Conservation (phyloP, 2,113 vertebrate species). For the Poeciliopsis retropinna region DNA sequence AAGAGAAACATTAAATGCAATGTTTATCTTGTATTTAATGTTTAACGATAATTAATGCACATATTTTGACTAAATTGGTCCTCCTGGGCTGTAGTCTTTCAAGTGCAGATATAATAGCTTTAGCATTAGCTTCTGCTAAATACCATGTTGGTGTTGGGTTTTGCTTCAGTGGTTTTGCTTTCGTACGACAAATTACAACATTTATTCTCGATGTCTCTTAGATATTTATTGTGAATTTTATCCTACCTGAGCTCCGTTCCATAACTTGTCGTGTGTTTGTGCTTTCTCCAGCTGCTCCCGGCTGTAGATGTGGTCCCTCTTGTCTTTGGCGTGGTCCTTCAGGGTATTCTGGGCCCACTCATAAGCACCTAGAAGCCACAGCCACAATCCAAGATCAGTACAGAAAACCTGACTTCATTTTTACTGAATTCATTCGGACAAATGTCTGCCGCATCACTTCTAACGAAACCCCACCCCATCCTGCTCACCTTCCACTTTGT, state of each 20-base stretch:
- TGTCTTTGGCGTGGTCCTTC: slow-evolving; percentile 82
- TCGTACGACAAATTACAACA: no score
- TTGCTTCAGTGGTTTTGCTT: no score
- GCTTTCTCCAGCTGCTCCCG: slow-evolving; percentile 83
- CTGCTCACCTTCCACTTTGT: slow-evolving; percentile 83
- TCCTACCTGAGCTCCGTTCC: slow-evolving; percentile 88
- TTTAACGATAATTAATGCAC: no score
- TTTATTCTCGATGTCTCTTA: neutral
- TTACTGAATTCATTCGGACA: neutral
- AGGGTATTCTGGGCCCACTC: slow-evolving; percentile 87
- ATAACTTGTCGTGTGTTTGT: slow-evolving; percentile 84
- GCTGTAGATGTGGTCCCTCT: slow-evolving; percentile 79
- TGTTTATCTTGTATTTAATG: no score
- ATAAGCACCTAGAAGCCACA: slow-evolving; percentile 68
- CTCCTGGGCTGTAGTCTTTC: no score
- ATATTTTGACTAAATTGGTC: no score
- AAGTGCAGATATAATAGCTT: no score
- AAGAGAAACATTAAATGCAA: no score
- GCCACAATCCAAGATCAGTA: neutral
- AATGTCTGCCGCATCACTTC: neutral
- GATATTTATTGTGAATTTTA: neutral
- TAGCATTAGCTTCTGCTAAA: no score
- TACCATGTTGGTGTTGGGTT: no score
- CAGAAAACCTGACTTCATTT: neutral
- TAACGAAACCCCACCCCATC: neutral